Percentiles rank a stretch among this genome's conserved stretches.
These are phyloP conservation scores for Drosophila lini DNA, from an alignment of 1,140 invertebrate species.

Conservation along the genomic window DNA sequence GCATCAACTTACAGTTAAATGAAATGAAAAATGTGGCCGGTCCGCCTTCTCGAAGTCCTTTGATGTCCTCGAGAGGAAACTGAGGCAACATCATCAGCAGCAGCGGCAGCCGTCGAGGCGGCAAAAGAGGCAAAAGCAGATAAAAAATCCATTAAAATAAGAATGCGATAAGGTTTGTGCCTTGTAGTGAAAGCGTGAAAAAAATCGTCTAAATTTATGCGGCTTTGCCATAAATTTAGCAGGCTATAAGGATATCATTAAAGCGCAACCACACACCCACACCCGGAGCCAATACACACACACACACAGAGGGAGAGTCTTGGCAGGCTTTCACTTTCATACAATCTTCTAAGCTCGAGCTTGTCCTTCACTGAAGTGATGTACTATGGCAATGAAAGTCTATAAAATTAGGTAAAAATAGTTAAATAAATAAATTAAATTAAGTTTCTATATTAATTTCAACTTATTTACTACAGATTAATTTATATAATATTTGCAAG, in stretches of 20 bases:
- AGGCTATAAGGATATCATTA: constrained; percentile 82
- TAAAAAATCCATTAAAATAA: constrained; percentile 84
- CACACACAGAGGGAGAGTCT: constrained; percentile 29
- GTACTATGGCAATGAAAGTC: constrained; percentile 17
- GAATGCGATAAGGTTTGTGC: constrained; percentile 74
- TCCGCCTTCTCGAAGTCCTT: constrained; percentile 13
- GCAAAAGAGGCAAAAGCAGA: constrained; percentile 44
- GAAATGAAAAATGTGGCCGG: constrained; percentile 73
- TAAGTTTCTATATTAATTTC: background rate
- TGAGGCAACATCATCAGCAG: constrained; percentile 68
- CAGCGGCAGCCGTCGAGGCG: constrained; percentile 25
- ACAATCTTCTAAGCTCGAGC: constrained; percentile 47
- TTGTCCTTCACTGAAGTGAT: constrained; percentile 59
- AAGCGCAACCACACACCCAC: constrained; percentile 70
- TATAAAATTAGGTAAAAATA: background rate
- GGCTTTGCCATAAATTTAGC: constrained; percentile 80
- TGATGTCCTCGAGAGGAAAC: constrained; percentile 48
- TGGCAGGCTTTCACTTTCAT: constrained; percentile 78
- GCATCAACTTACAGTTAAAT: constrained; percentile 74
- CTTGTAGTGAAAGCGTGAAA: constrained; percentile 79
- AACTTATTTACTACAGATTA: background rate
- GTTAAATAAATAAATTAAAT: background rate
- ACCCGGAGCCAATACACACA: constrained; percentile 18
- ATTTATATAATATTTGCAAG: background rate
- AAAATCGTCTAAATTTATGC: constrained; percentile 78